phyloP scores from a whole-genome alignment of 1,140 invertebrate genomes.

The Phymastichus coffea region DNA sequence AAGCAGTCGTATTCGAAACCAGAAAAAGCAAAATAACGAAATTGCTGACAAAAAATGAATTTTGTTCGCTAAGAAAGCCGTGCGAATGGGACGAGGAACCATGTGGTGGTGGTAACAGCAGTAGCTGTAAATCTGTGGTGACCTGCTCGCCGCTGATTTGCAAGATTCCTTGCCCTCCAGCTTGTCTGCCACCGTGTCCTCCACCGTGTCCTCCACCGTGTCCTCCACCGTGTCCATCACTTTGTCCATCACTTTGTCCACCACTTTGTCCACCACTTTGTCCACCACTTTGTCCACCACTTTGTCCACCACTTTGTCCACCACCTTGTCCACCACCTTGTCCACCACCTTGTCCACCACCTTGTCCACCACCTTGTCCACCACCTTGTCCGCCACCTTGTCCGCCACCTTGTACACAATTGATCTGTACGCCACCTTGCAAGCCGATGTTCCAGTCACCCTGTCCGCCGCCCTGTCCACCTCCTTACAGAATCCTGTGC shows the following conservation, averaged over 20 bases:
- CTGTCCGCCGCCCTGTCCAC: not conserved
- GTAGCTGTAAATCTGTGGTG: not conserved
- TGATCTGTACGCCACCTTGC: not conserved
- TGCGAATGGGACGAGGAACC: slow-evolving; percentile 50
- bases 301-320: not conserved
- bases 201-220: not conserved
- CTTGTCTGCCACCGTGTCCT: not conserved
- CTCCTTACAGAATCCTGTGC: not conserved
- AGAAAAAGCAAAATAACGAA: not conserved
- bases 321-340: not conserved
- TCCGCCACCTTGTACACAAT: not conserved
- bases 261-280: no score
- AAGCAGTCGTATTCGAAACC: slow-evolving; percentile 15
- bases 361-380: not conserved
- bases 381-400: not conserved
- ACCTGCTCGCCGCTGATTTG: not conserved
- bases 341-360: not conserved
- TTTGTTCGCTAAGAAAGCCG: slow-evolving; percentile 40
- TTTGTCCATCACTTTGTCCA: not conserved
- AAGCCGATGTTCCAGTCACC: not conserved
- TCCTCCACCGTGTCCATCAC: not conserved
- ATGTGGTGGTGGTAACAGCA: slow-evolving; percentile 15
- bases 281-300: not conserved
- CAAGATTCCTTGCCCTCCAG: not conserved
- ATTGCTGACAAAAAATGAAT: not conserved